These are phyloP conservation scores for Danio jaintianensis DNA, from an alignment of 2,797 vertebrate genomes.

Conservation along the genomic window DNA sequence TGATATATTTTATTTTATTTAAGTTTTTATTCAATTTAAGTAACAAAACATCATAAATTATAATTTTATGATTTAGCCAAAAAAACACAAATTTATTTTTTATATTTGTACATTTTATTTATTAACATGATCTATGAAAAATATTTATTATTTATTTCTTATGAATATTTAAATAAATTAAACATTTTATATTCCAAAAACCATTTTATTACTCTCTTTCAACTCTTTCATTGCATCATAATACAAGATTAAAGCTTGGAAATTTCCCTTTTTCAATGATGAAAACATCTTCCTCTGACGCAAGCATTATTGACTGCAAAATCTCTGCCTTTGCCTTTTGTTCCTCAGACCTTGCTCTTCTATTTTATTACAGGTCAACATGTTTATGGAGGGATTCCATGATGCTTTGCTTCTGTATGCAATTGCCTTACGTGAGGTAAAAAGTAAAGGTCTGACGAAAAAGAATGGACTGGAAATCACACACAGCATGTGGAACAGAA, in stretches of 20 bases:
- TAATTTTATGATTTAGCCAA: too few relatives aligned
- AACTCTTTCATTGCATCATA: not conserved
- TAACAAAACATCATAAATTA: too few relatives aligned
- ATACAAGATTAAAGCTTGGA: not conserved
- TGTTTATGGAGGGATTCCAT: slow-evolving; percentile 98
- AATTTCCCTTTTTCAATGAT: not conserved
- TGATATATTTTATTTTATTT: too few relatives aligned
- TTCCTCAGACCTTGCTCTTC: slow-evolving; percentile 4
- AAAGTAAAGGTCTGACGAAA: slow-evolving; percentile 89
- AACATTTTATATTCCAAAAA: too few relatives aligned
- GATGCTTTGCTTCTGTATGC: slow-evolving; percentile 93
- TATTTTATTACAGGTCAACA: slow-evolving; percentile 85
- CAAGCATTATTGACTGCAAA: not conserved
- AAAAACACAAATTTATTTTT: too few relatives aligned
- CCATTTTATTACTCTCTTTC: not conserved
- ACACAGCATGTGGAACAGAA: slow-evolving; percentile 91
- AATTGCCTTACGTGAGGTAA: slow-evolving; percentile 88
- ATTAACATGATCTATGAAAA: too few relatives aligned
- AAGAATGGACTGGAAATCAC: slow-evolving; percentile 91
- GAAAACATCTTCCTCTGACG: not conserved
- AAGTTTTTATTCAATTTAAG: too few relatives aligned
- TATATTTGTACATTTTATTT: too few relatives aligned
- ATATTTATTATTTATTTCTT: too few relatives aligned
- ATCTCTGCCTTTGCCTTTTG: not conserved
- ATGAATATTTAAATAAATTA: too few relatives aligned